Percentiles rank a stretch among this genome's conserved stretches.
Conservation (phyloP, 2,888 invertebrate genomes). For the Hydropsyche betteni region DNA sequence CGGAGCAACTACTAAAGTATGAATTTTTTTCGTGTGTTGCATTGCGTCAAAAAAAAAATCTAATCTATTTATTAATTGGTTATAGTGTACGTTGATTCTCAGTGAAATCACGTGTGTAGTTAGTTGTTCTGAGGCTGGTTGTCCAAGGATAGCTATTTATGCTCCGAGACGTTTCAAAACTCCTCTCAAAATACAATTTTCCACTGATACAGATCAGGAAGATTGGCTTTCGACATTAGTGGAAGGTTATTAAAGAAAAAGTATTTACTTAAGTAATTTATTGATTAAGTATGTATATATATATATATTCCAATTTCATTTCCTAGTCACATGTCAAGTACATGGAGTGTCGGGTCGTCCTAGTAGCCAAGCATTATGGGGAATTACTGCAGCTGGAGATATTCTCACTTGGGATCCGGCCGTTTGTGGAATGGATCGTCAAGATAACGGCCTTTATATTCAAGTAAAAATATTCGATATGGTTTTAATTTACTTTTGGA, state of each 20-base stretch:
- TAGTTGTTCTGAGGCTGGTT: slow-evolving; percentile 82
- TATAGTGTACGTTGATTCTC: slow-evolving; percentile 70
- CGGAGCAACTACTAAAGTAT: slow-evolving; percentile 78
- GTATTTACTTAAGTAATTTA: background rate
- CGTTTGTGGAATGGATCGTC: slow-evolving; percentile 63
- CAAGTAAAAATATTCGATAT: slow-evolving; percentile 37
- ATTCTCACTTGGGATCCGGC: slow-evolving; percentile 81
- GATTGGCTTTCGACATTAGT: slow-evolving; percentile 88
- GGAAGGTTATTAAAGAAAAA: slow-evolving; percentile 60
- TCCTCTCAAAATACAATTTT: slow-evolving; percentile 79
- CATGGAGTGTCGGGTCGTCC: slow-evolving; percentile 77
- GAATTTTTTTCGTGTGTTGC: slow-evolving; percentile 49
- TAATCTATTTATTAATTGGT: slow-evolving; percentile 19
- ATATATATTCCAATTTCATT: slow-evolving; percentile 3
- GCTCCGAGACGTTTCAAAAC: slow-evolving; percentile 70
- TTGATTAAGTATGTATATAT: slow-evolving; percentile 8
- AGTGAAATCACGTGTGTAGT: slow-evolving; percentile 81
- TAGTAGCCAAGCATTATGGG: slow-evolving; percentile 79
- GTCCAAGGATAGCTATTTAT: slow-evolving; percentile 78
- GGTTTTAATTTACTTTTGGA: background rate
- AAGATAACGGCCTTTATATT: slow-evolving; percentile 50
- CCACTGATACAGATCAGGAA: slow-evolving; percentile 85
- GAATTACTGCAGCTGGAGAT: slow-evolving; percentile 80
- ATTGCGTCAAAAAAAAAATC: background rate
- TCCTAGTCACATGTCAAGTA: slow-evolving; percentile 74